Evolutionary conservation across 2,888 invertebrate species (phyloP).

Genomic region (Lymantria dispar): DNA sequence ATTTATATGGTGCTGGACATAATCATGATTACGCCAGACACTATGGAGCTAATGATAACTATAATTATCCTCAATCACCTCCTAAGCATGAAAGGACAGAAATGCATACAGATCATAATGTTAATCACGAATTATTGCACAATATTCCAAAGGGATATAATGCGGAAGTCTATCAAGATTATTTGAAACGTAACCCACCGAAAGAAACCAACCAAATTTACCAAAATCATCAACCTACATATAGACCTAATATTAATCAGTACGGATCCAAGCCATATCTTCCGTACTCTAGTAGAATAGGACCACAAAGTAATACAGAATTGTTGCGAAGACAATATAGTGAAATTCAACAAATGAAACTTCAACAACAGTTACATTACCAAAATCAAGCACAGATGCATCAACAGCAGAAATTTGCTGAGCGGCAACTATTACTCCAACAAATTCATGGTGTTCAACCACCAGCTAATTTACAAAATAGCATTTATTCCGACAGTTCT

Average conservation of each 20-base stretch:
- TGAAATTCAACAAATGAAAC: slow-evolving; percentile 85
- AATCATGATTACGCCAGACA: slow-evolving; percentile 79
- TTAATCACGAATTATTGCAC: slow-evolving; percentile 70
- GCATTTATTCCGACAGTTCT: slow-evolving; percentile 73
- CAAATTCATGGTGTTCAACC: slow-evolving; percentile 82
- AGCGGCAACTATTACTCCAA: slow-evolving; percentile 83
- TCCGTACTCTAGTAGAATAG: slow-evolving; percentile 77
- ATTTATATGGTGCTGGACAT: slow-evolving; percentile 80
- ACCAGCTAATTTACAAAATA: slow-evolving; percentile 74
- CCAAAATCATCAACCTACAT: slow-evolving; percentile 78
- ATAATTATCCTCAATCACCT: slow-evolving; percentile 78
- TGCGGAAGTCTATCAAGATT: slow-evolving; percentile 81
- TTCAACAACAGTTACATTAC: slow-evolving; percentile 84
- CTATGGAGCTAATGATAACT: slow-evolving; percentile 81
- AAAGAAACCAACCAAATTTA: slow-evolving; percentile 81
- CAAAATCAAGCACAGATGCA: slow-evolving; percentile 85
- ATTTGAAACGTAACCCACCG: slow-evolving; percentile 81
- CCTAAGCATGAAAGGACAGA: slow-evolving; percentile 69
- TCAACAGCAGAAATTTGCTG: slow-evolving; percentile 85
- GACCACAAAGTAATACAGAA: slow-evolving; percentile 83
- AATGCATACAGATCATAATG: slow-evolving; percentile 68
- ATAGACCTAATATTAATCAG: slow-evolving; percentile 73
- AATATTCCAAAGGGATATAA: slow-evolving; percentile 80
- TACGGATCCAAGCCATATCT: slow-evolving; percentile 76
- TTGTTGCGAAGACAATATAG: slow-evolving; percentile 83